These are phyloP conservation scores for Candoia aspera DNA, from an alignment of 2,113 vertebrate genomes.

Conservation along the genomic window DNA sequence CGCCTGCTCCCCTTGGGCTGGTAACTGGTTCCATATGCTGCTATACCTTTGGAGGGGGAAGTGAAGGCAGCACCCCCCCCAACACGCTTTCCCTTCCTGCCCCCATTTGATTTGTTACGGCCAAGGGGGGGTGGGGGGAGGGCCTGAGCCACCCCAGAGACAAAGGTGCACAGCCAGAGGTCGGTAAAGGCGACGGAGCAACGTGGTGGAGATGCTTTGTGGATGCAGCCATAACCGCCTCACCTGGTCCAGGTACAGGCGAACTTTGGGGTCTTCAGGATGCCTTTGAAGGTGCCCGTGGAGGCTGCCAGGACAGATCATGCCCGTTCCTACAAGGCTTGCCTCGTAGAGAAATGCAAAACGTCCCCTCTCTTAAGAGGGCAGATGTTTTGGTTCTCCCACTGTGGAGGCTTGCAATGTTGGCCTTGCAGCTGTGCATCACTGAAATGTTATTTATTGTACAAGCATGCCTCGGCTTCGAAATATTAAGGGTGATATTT, in stretches of 20 bases:
- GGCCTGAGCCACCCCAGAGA: background rate
- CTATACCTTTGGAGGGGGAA: background rate
- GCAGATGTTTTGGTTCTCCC: too few species aligned
- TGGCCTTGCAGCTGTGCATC: background rate
- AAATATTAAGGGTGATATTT: background rate
- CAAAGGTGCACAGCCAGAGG: background rate
- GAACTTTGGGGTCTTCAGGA: background rate
- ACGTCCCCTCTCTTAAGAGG: background rate
- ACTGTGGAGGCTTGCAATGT: background rate
- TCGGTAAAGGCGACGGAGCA: background rate
- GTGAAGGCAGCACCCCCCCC: background rate
- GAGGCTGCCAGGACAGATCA: background rate
- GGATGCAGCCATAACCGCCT: too few species aligned
- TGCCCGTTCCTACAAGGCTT: background rate
- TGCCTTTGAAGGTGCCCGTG: too few species aligned
- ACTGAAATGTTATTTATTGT: background rate
- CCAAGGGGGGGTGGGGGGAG: background rate
- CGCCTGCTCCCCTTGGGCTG: background rate
- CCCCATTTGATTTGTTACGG: background rate
- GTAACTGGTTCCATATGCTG: slow-evolving; percentile 24
- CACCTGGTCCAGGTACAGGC: background rate
- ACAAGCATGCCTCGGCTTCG: background rate
- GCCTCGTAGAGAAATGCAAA: background rate
- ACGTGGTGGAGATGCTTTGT: background rate
- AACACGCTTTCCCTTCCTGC: background rate